Base-by-base conservation (phyloP, 2,888 invertebrate species). In the Phalangium opilio region DNA sequence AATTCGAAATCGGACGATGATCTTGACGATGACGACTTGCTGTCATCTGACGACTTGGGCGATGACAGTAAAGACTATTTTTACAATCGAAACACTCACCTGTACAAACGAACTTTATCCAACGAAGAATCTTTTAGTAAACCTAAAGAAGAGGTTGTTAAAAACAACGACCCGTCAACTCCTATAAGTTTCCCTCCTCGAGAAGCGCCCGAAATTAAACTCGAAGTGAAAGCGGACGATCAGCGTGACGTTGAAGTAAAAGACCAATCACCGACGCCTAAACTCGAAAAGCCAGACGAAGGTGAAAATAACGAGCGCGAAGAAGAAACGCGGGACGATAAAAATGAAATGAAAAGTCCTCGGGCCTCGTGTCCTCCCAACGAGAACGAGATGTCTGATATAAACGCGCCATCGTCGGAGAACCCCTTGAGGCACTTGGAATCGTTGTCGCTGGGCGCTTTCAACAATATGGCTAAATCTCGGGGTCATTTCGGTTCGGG, bases 381-480 rank as follows among this genome's bases (percentile, higher is more conserved):
- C 10, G 38, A 42, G 27, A 38, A 40, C 41, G 48, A 47, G 27
- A 45, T 49, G 45, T 41, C 48, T 41, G 17, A 41, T 12, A 40
- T 8, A 4, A 38, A 2, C 14, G 18, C 12, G 4, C 27, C 27
- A 7, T 8, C 27, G 27, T 4, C 27, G 5, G 58, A 77, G 59
- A 80, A 80, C 65, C 79, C 83, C 44, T 69, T 84, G 55, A 74
- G 81, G 60, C 77, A 81, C 62, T 70, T 84, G 59, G 83, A 84
- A 70, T 80, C 78, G 65, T 71, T 84, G 60, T 83, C 83, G 41
- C 79, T 81, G 64, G 82, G 81, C 33, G 49, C 54, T 45, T 57
- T 57, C 45, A 47, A 46, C 2, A 55, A 50, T 35, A 47, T 56
- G 43, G 47, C 41, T 36, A 45, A 45, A 14, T 45, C 42, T 12